These are phyloP conservation scores for Phyllotreta cruciferae DNA, from an alignment of 2,888 invertebrate species.

Conservation along the genomic window DNA sequence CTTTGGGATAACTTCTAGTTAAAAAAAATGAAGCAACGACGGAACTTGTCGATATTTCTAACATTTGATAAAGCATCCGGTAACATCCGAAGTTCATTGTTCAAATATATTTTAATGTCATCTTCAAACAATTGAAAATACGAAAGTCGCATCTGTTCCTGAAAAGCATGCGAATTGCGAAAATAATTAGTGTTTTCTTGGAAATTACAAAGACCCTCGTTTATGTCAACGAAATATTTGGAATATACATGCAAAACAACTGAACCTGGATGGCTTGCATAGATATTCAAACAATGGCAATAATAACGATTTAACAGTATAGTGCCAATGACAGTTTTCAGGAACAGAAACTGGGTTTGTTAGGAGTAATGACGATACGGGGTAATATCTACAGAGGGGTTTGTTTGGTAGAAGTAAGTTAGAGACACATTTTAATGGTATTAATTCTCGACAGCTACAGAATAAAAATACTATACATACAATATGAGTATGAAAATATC, in stretches of 20 bases:
- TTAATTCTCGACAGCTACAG: too few species aligned
- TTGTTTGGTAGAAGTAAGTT: too few species aligned
- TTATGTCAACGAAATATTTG: conserved; percentile 28
- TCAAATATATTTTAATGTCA: conserved; percentile 10
- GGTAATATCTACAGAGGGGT: not conserved
- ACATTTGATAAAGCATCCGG: not conserved
- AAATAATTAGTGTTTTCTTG: conserved; percentile 33
- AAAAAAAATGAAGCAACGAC: too few species aligned
- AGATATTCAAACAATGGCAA: conserved; percentile 29
- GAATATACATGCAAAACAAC: conserved; percentile 19
- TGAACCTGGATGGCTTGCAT: conserved; percentile 21
- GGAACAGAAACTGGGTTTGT: conserved; percentile 28
- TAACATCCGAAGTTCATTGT: not conserved
- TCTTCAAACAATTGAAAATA: conserved; percentile 11
- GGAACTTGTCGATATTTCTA: conserved; percentile 4
- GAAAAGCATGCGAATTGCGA: conserved; percentile 23
- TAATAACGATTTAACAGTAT: conserved; percentile 17
- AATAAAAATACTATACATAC: too few species aligned
- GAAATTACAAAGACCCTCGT: conserved; percentile 33
- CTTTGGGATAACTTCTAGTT: too few species aligned
- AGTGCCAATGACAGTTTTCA: conserved; percentile 29
- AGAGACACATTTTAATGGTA: too few species aligned
- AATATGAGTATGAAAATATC: too few species aligned
- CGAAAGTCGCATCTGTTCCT: conserved; percentile 29
- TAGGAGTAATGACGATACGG: conserved; percentile 18